phyloP scores from a whole-genome alignment of 2,888 invertebrate genomes.

The Alloplasta piceator region DNA sequence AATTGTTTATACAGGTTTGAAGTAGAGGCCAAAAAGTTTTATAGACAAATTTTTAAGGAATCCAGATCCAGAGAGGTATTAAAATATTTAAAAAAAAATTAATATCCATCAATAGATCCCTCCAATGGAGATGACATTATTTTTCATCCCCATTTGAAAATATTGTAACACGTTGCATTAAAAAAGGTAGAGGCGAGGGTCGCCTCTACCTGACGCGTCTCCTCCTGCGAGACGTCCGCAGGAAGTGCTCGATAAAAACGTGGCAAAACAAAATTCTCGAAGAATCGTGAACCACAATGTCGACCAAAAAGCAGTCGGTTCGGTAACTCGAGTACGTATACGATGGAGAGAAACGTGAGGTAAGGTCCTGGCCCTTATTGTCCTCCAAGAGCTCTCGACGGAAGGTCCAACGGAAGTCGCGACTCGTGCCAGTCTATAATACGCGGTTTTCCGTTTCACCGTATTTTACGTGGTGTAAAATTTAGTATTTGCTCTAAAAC shows the following conservation, averaged over 20 bases:
- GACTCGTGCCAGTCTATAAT: conserved; percentile 44
- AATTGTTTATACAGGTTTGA: too few relatives aligned
- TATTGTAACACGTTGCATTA: not conserved
- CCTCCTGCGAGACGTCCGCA: not conserved
- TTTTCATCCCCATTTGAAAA: not conserved
- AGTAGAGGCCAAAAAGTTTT: too few relatives aligned
- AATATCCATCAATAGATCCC: too few relatives aligned
- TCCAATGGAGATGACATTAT: too few relatives aligned
- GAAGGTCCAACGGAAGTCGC: conserved; percentile 65
- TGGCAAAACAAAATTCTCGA: conserved; percentile 46
- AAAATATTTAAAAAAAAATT: too few relatives aligned
- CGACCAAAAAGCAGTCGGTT: conserved; percentile 1
- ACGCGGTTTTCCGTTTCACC: not conserved
- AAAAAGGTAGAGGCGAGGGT: not conserved
- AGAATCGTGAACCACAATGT: conserved; percentile 11
- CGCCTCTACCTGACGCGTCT: not conserved
- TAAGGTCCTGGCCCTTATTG: conserved; percentile 36
- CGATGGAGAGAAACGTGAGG: conserved; percentile 19
- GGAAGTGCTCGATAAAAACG: conserved; percentile 48
- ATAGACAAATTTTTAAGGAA: too few relatives aligned
- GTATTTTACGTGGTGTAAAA: not conserved
- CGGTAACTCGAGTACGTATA: conserved; percentile 17
- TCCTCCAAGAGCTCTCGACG: conserved; percentile 27
- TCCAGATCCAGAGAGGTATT: too few relatives aligned
- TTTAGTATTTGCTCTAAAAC: not conserved